Conservation (phyloP, 2,113 vertebrate genomes). For the Isurus oxyrinchus region DNA sequence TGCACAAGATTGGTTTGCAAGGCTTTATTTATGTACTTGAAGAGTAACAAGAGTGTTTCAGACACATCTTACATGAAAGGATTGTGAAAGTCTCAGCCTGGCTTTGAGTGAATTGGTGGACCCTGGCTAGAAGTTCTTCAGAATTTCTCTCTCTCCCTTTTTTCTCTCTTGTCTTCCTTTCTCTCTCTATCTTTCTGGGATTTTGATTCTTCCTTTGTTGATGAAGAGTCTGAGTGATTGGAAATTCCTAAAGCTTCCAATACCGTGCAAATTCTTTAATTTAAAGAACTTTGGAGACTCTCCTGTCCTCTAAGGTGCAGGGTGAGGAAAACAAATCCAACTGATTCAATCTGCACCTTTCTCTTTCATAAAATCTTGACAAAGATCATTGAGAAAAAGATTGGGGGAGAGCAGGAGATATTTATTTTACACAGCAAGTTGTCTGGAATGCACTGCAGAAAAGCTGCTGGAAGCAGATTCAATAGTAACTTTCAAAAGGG, state of each 20-base stretch:
- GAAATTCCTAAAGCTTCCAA: background rate
- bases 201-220: background rate
- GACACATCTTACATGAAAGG: background rate
- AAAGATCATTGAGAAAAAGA: background rate
- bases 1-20: slow-evolving; percentile 26
- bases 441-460: background rate
- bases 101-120: background rate
- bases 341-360: background rate
- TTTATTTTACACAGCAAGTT: background rate
- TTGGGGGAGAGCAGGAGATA: background rate
- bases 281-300: no score
- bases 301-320: background rate
- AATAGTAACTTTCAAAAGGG: background rate
- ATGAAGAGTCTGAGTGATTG: no score
- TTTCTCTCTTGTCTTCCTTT: no score
- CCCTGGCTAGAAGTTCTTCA: background rate
- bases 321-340: background rate
- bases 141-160: background rate
- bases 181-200: background rate
- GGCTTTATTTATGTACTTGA: slow-evolving; percentile 24
- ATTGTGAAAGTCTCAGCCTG: background rate
- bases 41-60: background rate
- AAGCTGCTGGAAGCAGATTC: background rate
- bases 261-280: background rate
- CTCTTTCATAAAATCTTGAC: background rate